Conservation (phyloP, 2,797 vertebrate genomes). For the Hemitrygon akajei region DNA sequence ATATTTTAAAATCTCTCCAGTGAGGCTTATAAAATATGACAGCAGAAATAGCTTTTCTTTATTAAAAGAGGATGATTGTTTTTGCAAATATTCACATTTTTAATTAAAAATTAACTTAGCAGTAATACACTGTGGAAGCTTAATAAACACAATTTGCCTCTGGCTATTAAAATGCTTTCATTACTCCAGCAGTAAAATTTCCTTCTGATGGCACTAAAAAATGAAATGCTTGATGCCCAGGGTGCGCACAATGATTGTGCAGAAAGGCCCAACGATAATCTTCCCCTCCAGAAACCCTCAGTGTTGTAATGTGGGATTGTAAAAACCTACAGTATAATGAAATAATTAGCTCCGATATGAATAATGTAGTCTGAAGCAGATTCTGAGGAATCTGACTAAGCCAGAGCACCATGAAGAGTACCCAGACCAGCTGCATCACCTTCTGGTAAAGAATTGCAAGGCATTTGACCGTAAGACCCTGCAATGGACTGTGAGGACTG, state of each 20-base stretch:
- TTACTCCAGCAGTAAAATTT: not conserved
- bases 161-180: not conserved
- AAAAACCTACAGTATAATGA: not conserved
- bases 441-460: too few species aligned
- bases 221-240: not conserved
- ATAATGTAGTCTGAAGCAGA: not conserved
- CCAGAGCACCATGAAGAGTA: not conserved
- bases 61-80: not conserved
- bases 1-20: not conserved
- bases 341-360: not conserved
- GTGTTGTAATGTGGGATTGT: not conserved
- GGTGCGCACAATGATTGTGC: not conserved
- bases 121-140: not conserved
- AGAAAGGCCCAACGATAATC: not conserved
- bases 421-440: too few species aligned
- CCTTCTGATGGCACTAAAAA: not conserved
- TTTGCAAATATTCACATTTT: not conserved
- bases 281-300: not conserved
- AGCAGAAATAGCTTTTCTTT: not conserved
- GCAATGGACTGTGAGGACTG: too few species aligned
- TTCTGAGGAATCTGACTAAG: not conserved
- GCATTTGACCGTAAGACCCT: too few species aligned
- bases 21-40: not conserved
- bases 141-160: not conserved
- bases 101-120: not conserved